Evolutionary conservation across 1,140 invertebrate genomes (phyloP).

Genomic region (Pachypeltis micranthus): DNA sequence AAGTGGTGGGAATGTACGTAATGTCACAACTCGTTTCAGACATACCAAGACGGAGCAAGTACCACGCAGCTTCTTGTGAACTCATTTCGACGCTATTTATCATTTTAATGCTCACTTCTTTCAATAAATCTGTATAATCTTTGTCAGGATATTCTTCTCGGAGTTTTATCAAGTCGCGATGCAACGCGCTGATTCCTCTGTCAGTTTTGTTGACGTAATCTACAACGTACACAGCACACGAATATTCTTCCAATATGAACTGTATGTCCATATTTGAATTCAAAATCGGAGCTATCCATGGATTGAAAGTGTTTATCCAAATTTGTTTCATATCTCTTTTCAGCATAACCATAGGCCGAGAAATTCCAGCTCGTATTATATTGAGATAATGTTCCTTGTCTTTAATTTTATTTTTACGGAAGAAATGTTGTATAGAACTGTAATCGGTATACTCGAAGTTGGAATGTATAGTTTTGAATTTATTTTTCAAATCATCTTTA

Average conservation of each 20-base stretch:
- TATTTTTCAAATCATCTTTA: constrained; percentile 28
- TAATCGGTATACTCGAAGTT: constrained; percentile 19
- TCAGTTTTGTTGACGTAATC: constrained; percentile 35
- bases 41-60: constrained; percentile 29
- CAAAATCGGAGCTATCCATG: constrained; percentile 28
- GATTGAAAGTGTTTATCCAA: constrained; percentile 33
- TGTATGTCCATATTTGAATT: constrained; percentile 35
- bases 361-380: constrained; percentile 31
- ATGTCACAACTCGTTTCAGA: constrained; percentile 25
- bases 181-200: constrained; percentile 33
- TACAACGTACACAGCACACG: constrained; percentile 32
- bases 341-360: constrained; percentile 28
- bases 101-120: constrained; percentile 32
- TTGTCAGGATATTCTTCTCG: constrained; percentile 32
- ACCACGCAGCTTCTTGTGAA: constrained; percentile 37
- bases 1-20: constrained; percentile 26
- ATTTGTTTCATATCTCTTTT: constrained; percentile 30
- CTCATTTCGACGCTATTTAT: constrained; percentile 35
- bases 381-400: constrained; percentile 27
- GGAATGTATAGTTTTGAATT: constrained; percentile 28
- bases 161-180: constrained; percentile 30
- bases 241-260: constrained; percentile 35
- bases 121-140: constrained; percentile 25
- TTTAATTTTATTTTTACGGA: neutral
- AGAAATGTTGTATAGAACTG: neutral